These are phyloP conservation scores for Pogonocichla stellata DNA, from an alignment of 2,113 vertebrate genomes.

Conservation along the genomic window DNA sequence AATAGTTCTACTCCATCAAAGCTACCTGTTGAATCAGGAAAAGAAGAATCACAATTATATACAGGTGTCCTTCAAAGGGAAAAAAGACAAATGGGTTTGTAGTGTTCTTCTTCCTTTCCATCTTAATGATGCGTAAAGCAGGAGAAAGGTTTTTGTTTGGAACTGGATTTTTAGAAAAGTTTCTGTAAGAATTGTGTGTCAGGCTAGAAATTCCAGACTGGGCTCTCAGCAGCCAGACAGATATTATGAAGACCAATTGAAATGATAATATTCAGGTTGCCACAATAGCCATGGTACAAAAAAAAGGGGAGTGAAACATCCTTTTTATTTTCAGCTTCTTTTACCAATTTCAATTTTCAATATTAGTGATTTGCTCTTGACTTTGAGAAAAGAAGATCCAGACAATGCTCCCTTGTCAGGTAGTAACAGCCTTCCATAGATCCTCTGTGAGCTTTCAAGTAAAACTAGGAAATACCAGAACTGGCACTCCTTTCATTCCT, in stretches of 20 bases:
- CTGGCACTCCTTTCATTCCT: background rate
- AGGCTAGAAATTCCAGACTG: background rate
- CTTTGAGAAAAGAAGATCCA: background rate
- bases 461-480: background rate
- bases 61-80: background rate
- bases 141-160: background rate
- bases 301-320: background rate
- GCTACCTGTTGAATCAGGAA: background rate
- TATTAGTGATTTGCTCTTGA: background rate
- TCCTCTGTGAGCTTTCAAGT: background rate
- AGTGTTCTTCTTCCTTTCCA: background rate
- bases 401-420: background rate
- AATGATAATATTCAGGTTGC: background rate
- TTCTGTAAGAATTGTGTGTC: background rate
- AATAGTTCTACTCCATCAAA: background rate
- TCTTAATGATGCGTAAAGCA: background rate
- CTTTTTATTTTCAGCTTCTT: background rate
- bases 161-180: background rate
- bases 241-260: background rate
- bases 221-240: background rate
- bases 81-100: background rate
- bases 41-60: background rate
- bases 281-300: background rate
- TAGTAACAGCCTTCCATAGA: background rate
- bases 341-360: background rate